Percentiles rank a stretch among this genome's conserved stretches.
These are phyloP conservation scores for Microcebus murinus DNA, from an alignment of 2,113 vertebrate genomes.

Conservation along the genomic window DNA sequence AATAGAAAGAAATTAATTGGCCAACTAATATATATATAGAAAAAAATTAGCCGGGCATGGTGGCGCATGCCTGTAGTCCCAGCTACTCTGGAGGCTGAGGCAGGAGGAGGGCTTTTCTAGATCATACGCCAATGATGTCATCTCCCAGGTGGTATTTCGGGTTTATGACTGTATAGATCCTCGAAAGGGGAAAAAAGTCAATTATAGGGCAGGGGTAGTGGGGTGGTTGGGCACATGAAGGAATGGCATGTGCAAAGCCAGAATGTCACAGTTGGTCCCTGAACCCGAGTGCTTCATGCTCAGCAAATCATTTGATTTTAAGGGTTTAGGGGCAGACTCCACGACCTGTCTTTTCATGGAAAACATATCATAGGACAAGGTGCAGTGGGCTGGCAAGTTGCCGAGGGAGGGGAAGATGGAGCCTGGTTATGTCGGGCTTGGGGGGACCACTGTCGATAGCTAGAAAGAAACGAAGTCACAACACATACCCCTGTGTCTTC, in stretches of 20 bases:
- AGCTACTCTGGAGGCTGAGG: too few species aligned
- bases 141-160: constrained; percentile 33
- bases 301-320: constrained; percentile 81
- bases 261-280: constrained; percentile 69
- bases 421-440: not conserved
- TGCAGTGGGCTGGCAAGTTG: constrained; percentile 75
- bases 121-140: constrained; percentile 47
- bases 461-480: not conserved
- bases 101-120: not conserved
- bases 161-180: constrained; percentile 45
- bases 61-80: too few species aligned
- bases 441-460: not conserved
- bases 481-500: not conserved
- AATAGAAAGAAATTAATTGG: too few species aligned
- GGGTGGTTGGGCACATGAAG: not conserved
- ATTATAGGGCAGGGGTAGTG: constrained; percentile 20
- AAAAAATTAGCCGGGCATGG: too few species aligned
- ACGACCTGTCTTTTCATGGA: constrained; percentile 76
- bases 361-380: constrained; percentile 81
- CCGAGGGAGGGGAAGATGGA: not conserved
- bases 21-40: too few species aligned
- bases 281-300: constrained; percentile 73
- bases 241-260: constrained; percentile 69
- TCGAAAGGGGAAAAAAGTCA: constrained; percentile 38
- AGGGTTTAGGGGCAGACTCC: constrained; percentile 69